Evolutionary conservation across 2,113 vertebrate genomes (phyloP).

Genomic region (Lanius ludovicianus): DNA sequence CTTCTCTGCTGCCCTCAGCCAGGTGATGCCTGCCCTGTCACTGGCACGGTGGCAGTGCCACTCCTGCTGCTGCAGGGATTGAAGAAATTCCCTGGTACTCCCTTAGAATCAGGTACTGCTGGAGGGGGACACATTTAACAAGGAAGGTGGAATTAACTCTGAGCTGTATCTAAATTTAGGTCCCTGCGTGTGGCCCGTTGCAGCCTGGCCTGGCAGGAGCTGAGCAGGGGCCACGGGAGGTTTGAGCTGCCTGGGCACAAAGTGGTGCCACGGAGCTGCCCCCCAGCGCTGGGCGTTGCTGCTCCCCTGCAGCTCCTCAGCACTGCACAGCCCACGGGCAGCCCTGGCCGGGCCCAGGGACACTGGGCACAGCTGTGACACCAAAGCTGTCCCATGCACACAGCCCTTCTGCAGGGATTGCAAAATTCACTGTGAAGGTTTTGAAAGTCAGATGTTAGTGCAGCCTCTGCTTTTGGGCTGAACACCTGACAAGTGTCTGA

Average conservation of each 20-base stretch:
- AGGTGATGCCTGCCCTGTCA: accelerated
- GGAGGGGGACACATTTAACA: accelerated
- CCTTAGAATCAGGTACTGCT: accelerated
- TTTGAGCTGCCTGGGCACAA: background rate
- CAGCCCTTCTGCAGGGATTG: background rate
- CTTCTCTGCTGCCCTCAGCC: accelerated
- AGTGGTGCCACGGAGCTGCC: background rate
- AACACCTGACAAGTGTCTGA: no score
- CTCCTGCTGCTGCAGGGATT: accelerated
- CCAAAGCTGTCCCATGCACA: background rate
- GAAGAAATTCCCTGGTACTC: accelerated
- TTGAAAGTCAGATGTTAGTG: background rate
- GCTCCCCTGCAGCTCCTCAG: background rate
- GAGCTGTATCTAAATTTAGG: background rate
- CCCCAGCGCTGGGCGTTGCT: background rate
- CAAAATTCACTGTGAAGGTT: background rate
- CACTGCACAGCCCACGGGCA: accelerated
- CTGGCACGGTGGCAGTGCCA: accelerated
- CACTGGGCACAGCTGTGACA: background rate
- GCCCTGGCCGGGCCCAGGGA: background rate
- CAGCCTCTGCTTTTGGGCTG: background rate
- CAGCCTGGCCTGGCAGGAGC: background rate
- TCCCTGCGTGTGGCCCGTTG: background rate
- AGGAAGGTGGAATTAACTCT: background rate
- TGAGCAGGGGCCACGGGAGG: background rate